These are phyloP conservation scores for Matsumyia berberina DNA, from an alignment of 2,888 invertebrate species.

Conservation along the genomic window DNA sequence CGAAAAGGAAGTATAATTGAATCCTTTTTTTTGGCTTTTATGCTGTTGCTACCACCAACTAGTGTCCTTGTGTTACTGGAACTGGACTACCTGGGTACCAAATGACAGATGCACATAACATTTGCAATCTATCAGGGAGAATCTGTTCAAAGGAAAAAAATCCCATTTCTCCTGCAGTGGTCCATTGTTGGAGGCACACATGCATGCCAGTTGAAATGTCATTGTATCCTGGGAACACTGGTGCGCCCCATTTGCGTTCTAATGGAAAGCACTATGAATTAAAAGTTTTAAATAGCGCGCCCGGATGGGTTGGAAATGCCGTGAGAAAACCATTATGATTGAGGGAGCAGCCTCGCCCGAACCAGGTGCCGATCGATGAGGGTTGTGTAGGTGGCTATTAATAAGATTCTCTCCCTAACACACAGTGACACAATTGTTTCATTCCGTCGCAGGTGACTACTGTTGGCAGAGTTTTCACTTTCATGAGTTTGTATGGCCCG, in stretches of 20 bases:
- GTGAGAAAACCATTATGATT: conserved; percentile 24
- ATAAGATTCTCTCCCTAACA: conserved; percentile 7
- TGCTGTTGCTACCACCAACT: not conserved
- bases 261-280: conserved; percentile 10
- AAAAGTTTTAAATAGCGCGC: conserved; percentile 36
- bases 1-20: no score
- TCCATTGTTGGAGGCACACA: not conserved
- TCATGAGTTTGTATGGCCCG: not conserved
- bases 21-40: not conserved
- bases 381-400: conserved; percentile 38
- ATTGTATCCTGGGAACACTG: conserved; percentile 3
- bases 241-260: not conserved
- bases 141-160: conserved; percentile 20
- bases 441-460: not conserved
- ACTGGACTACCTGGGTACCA: no score
- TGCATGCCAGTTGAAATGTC: conserved; percentile 34
- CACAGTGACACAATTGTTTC: not conserved
- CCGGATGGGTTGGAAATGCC: conserved; percentile 14
- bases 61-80: conserved; percentile 22
- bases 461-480: conserved; percentile 38
- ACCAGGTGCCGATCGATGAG: conserved; percentile 13
- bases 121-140: conserved; percentile 13
- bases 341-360: conserved; percentile 4
- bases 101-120: conserved; percentile 1
- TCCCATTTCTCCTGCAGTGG: not conserved